Evolutionary conservation across 2,113 vertebrate species (phyloP).

Genomic region (Equus przewalskii): DNA sequence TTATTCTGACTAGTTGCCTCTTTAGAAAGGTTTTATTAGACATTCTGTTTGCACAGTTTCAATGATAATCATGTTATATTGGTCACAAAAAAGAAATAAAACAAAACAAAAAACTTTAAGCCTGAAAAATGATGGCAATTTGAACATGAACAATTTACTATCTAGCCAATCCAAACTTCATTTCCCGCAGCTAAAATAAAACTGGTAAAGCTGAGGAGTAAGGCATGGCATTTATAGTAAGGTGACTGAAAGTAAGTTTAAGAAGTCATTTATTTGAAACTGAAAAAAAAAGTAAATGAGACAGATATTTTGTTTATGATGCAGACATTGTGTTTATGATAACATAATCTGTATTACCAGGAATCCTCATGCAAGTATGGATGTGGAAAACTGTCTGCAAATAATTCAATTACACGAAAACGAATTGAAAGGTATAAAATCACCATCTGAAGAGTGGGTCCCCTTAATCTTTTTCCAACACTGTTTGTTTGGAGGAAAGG

Average conservation of each 20-base stretch:
- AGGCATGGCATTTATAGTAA: not conserved
- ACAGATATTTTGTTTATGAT: conserved; percentile 14
- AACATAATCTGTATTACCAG: not conserved
- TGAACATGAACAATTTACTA: not conserved
- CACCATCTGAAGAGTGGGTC: not conserved
- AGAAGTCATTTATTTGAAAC: conserved; percentile 18
- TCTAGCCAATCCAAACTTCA: not conserved
- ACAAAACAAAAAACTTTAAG: not conserved
- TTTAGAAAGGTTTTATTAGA: conserved; percentile 9
- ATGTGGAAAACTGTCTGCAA: not conserved
- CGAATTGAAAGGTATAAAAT: not conserved
- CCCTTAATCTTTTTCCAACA: conserved; percentile 5
- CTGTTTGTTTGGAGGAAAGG: not conserved
- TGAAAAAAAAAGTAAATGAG: conserved; percentile 6
- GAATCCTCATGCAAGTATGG: not conserved
- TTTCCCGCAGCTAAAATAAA: conserved; percentile 21
- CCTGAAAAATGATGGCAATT: not conserved
- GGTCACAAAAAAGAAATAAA: not conserved
- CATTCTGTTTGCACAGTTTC: not conserved
- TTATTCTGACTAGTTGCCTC: conserved; percentile 62
- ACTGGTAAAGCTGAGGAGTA: conserved; percentile 14
- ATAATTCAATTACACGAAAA: conserved; percentile 21
- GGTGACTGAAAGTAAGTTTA: not conserved
- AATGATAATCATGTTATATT: not conserved
- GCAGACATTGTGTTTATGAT: not conserved